phyloP scores from a whole-genome alignment of 2,113 vertebrate species.

The Gambusia affinis region DNA sequence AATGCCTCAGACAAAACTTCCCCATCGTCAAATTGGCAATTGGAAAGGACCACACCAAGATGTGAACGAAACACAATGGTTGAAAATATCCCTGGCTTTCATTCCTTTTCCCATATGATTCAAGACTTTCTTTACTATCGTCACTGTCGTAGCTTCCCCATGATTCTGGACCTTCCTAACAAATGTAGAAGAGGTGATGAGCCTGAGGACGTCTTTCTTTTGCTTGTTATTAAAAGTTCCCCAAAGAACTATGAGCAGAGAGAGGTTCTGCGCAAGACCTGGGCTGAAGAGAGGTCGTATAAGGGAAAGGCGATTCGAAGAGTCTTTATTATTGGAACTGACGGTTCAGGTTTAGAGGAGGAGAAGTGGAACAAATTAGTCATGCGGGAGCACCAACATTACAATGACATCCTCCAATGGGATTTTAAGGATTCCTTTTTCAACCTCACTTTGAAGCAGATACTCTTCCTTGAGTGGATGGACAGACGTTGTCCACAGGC shows the following conservation, averaged over 20 bases:
- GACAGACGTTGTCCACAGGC: slow-evolving; percentile 66
- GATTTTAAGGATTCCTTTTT: slow-evolving; percentile 86
- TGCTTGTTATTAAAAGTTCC: slow-evolving; percentile 86
- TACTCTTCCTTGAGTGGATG: slow-evolving; percentile 87
- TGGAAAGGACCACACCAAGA: neutral
- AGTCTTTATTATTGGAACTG: slow-evolving; percentile 83
- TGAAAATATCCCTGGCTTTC: slow-evolving; percentile 60
- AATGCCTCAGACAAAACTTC: neutral
- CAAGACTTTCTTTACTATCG: slow-evolving; percentile 80
- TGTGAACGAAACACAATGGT: slow-evolving; percentile 69
- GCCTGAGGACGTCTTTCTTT: slow-evolving; percentile 78
- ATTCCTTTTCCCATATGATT: slow-evolving; percentile 61
- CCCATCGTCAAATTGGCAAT: neutral
- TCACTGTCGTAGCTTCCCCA: slow-evolving; percentile 82
- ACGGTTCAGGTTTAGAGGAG: slow-evolving; percentile 8
- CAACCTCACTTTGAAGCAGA: slow-evolving; percentile 90
- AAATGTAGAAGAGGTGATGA: slow-evolving; percentile 64
- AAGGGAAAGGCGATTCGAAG: slow-evolving; percentile 65
- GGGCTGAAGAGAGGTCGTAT: slow-evolving; percentile 81
- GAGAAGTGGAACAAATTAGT: slow-evolving; percentile 77
- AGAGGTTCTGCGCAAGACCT: slow-evolving; percentile 85
- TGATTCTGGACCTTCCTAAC: slow-evolving; percentile 71
- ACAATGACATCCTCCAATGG: slow-evolving; percentile 88
- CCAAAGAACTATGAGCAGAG: slow-evolving; percentile 82
- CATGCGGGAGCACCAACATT: slow-evolving; percentile 70